phyloP scores from a whole-genome alignment of 2,113 vertebrate species.

The Psittacus erithacus region DNA sequence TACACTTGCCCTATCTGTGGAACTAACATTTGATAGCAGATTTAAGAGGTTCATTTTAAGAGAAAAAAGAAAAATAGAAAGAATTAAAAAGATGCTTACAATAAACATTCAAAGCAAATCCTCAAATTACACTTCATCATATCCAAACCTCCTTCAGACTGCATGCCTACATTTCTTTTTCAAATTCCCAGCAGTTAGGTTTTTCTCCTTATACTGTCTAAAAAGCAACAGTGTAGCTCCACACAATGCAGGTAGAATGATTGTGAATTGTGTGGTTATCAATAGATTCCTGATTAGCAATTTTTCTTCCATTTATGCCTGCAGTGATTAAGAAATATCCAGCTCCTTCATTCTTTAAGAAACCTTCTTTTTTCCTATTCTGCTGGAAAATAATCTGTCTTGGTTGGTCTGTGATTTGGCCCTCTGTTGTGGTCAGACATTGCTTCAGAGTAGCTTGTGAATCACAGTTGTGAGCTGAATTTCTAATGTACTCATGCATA shows the following conservation, averaged over 20 bases:
- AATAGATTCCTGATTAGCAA: conserved; percentile 20
- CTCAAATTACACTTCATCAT: neutral
- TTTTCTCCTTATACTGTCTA: neutral
- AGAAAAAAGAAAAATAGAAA: neutral
- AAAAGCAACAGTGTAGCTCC: neutral
- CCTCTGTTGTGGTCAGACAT: neutral
- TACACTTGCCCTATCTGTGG: neutral
- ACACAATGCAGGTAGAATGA: neutral
- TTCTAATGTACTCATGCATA: neutral
- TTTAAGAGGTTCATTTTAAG: neutral
- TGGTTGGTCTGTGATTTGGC: neutral
- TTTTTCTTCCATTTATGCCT: neutral
- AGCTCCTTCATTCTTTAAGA: neutral
- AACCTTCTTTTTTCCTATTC: neutral
- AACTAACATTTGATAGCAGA: neutral
- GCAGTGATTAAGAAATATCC: neutral
- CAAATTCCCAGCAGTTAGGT: neutral
- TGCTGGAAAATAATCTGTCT: neutral
- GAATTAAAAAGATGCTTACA: neutral
- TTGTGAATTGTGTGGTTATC: conserved; percentile 12
- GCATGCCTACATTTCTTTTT: neutral
- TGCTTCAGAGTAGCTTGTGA: neutral
- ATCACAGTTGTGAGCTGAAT: neutral
- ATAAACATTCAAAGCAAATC: neutral
- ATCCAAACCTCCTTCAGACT: neutral